Conservation (phyloP, 2,113 vertebrate species). For the Corydoras sp. region DNA sequence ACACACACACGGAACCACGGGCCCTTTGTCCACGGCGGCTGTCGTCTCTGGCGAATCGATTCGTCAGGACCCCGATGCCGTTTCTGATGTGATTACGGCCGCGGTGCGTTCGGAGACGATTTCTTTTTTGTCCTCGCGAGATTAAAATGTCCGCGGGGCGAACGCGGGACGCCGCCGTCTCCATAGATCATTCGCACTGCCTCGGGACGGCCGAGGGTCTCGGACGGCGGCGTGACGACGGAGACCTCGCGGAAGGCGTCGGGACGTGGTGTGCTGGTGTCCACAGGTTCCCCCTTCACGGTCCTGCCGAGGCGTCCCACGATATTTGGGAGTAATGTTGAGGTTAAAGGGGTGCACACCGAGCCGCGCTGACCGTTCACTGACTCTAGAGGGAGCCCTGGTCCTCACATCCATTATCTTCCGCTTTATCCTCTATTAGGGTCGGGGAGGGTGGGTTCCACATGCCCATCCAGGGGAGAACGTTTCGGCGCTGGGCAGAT, state of each 20-base stretch:
- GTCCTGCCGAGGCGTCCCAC: too few species aligned
- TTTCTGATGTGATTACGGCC: conserved; percentile 20
- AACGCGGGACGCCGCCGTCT: neutral
- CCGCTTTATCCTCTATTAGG: too few species aligned
- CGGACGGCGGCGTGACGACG: neutral
- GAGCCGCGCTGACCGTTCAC: too few species aligned
- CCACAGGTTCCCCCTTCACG: too few species aligned
- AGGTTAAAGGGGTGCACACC: too few species aligned
- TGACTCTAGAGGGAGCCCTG: too few species aligned
- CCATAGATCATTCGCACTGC: conserved; percentile 23
- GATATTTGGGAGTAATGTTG: too few species aligned
- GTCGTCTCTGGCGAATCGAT: conserved; percentile 15
- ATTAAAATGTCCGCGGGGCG: conserved; percentile 24
- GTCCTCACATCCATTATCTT: too few species aligned
- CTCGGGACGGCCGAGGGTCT: neutral
- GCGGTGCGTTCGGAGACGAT: conserved; percentile 6
- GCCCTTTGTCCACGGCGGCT: neutral
- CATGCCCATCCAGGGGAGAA: too few species aligned
- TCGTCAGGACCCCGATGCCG: neutral
- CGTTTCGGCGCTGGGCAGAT: too few species aligned
- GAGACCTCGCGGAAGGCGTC: neutral
- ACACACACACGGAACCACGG: neutral
- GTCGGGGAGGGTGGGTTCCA: too few species aligned
- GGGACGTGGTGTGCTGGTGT: too few species aligned
- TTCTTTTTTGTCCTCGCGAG: neutral